Evolutionary conservation across 2,113 vertebrate genomes (phyloP).

Genomic region (Pelusios castaneus): DNA sequence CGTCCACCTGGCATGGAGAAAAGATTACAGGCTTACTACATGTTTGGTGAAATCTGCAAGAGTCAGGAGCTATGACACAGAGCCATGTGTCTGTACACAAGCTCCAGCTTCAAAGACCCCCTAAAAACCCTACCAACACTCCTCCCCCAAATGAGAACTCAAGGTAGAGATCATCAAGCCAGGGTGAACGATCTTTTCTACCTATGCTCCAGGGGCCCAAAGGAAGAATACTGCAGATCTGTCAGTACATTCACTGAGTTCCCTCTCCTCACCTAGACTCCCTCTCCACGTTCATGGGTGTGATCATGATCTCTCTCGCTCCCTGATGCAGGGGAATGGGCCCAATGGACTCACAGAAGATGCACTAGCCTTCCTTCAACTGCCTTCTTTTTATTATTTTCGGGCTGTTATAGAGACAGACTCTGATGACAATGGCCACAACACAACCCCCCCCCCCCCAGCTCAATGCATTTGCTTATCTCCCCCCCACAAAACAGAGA

Average conservation of each 20-base stretch:
- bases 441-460: too few species aligned
- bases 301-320: neutral
- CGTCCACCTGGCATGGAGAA: neutral
- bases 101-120: neutral
- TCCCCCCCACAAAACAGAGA: neutral
- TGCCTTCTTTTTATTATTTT: neutral
- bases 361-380: neutral
- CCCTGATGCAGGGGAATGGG: neutral
- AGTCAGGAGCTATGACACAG: neutral
- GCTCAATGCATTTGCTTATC: neutral
- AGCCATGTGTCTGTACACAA: neutral
- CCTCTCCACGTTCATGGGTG: neutral
- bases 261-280: neutral
- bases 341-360: neutral
- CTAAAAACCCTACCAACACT: neutral
- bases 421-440: neutral
- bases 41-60: neutral
- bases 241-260: neutral
- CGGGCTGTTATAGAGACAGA: neutral
- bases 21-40: neutral
- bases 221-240: neutral
- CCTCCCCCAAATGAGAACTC: rapidly evolving
- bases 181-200: neutral
- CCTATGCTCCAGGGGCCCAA: neutral
- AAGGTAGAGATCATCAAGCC: neutral